Percentiles rank a stretch among this genome's conserved stretches.
phyloP scores from a whole-genome alignment of 1,140 invertebrate genomes.

The Papilio aristodemus region DNA sequence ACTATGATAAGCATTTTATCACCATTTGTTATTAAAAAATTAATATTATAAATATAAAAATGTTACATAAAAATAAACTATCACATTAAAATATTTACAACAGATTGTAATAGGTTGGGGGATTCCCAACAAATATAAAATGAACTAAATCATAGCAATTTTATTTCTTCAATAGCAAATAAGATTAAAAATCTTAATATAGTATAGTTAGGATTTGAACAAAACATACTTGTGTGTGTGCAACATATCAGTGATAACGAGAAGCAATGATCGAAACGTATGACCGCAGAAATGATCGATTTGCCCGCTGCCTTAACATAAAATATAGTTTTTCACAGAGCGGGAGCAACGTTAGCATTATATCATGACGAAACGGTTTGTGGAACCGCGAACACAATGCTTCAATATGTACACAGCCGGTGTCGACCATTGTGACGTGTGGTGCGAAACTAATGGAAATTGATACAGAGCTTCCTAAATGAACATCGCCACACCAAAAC shows the following conservation, averaged over 20 bases:
- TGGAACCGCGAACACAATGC: conserved; percentile 55
- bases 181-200: background rate
- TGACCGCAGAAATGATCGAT: conserved; percentile 21
- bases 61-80: background rate
- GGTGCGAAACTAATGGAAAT: conserved; percentile 56
- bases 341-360: conserved; percentile 37
- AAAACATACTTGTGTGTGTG: too few relatives aligned
- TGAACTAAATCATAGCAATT: background rate
- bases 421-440: conserved; percentile 52
- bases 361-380: conserved; percentile 55
- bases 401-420: conserved; percentile 55
- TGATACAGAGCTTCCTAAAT: conserved; percentile 50
- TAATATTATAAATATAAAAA: too few relatives aligned
- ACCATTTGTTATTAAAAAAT: too few relatives aligned
- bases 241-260: background rate
- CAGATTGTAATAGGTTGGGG: background rate
- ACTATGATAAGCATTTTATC: too few relatives aligned
- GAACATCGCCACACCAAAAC: conserved; percentile 23
- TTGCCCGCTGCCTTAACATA: conserved; percentile 11
- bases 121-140: background rate
- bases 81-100: background rate
- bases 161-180: background rate
- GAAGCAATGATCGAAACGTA: conserved; percentile 7
- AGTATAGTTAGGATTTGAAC: too few relatives aligned
- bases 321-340: conserved; percentile 7